Evolutionary conservation across 1,140 invertebrate genomes (phyloP).

Genomic region (Anastrepha ludens): DNA sequence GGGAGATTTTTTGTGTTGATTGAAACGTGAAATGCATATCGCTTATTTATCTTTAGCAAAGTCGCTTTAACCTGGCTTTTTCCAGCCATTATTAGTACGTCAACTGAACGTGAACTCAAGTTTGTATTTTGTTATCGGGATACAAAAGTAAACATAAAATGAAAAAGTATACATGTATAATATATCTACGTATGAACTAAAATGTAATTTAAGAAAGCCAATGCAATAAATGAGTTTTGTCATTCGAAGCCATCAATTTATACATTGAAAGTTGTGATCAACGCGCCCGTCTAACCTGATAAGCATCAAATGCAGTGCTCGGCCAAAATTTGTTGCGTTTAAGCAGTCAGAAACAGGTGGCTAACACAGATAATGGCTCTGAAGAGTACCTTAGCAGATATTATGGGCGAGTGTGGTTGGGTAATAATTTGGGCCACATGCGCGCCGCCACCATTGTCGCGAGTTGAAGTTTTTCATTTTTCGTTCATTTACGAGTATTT

Average conservation of each 20-base stretch:
- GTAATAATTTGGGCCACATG: background rate
- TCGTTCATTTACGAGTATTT: background rate
- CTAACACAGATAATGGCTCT: background rate
- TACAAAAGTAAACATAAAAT: background rate
- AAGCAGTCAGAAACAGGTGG: background rate
- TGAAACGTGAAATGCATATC: constrained; percentile 18
- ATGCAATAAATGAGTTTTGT: background rate
- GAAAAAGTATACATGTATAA: background rate
- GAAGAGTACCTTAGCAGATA: background rate
- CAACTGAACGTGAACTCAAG: background rate
- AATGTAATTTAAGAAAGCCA: constrained; percentile 22
- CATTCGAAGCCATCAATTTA: background rate
- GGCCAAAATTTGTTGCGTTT: background rate
- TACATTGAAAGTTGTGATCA: background rate
- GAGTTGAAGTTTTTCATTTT: background rate
- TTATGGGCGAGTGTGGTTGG: background rate
- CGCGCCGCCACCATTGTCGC: background rate
- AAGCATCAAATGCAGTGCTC: background rate
- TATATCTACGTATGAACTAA: background rate
- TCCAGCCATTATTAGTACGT: background rate
- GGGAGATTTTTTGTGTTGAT: background rate
- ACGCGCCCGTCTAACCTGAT: background rate
- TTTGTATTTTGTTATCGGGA: too few relatives aligned
- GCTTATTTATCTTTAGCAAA: background rate
- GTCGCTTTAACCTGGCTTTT: background rate